phyloP scores from a whole-genome alignment of 1,140 invertebrate species.

The Drosophila auraria region DNA sequence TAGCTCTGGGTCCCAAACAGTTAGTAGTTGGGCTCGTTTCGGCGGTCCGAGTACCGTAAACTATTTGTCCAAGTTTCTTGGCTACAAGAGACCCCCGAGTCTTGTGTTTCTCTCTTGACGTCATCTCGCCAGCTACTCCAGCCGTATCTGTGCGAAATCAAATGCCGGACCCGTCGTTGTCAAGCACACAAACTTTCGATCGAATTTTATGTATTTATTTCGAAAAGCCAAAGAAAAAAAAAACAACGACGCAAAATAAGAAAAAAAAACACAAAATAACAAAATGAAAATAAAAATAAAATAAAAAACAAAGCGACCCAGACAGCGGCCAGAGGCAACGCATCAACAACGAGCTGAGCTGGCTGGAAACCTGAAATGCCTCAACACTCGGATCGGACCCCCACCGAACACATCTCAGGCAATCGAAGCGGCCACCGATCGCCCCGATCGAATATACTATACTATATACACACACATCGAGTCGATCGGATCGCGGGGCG shows the following conservation, averaged over 20 bases:
- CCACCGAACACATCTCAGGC: conserved; percentile 68
- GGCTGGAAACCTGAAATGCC: conserved; percentile 75
- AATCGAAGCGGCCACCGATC: conserved; percentile 65
- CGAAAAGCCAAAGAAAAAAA: conserved; percentile 43
- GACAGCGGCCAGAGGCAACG: conserved; percentile 75
- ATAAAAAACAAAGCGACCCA: conserved; percentile 64
- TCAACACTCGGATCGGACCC: conserved; percentile 70
- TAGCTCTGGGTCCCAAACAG: conserved; percentile 59
- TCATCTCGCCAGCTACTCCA: conserved; percentile 44
- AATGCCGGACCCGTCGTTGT: conserved; percentile 72
- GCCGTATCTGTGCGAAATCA: conserved; percentile 75
- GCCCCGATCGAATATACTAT: conserved; percentile 63
- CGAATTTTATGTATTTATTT: conserved; percentile 81
- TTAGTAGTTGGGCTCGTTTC: conserved; percentile 61
- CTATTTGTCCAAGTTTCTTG: conserved; percentile 74
- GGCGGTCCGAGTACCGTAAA: conserved; percentile 70
- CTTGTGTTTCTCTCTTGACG: conserved; percentile 59
- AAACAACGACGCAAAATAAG: conserved; percentile 35
- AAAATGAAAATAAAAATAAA: conserved; percentile 29
- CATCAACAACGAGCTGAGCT: conserved; percentile 62
- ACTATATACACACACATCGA: conserved; percentile 21
- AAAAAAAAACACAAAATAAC: conserved; percentile 31
- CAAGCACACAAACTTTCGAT: conserved; percentile 76
- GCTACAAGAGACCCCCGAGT: conserved; percentile 54
- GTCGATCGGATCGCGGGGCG: conserved; percentile 44